Evolutionary conservation across 2,888 invertebrate species (phyloP).

Genomic region (Morpho helenor): DNA sequence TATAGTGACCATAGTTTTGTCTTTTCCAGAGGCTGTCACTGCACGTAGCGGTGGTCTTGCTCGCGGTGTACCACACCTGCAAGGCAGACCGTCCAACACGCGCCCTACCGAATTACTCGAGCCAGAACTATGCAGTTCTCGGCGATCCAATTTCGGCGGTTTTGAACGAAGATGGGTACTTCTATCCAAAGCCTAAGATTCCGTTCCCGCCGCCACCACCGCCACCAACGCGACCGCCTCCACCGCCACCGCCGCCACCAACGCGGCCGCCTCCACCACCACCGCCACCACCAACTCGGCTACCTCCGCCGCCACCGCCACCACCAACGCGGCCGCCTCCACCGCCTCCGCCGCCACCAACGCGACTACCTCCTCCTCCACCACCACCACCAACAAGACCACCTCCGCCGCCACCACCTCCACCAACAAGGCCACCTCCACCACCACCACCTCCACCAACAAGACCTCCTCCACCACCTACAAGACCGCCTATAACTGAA

Average conservation of each 20-base stretch:
- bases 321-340: constrained; percentile 21
- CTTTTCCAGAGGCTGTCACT: constrained; percentile 70
- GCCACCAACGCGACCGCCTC: constrained; percentile 26
- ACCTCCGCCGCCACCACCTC: constrained; percentile 24
- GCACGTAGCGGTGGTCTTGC: constrained; percentile 64
- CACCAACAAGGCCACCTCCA: constrained; percentile 10
- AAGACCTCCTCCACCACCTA: constrained; percentile 9
- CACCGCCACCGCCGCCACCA: constrained; percentile 26
- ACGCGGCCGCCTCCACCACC: constrained; percentile 28
- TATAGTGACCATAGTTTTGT: not conserved
- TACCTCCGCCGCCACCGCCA: constrained; percentile 19
- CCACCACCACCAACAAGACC: constrained; percentile 26
- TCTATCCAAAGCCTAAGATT: constrained; percentile 65
- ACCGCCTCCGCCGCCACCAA: constrained; percentile 18
- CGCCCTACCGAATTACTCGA: constrained; percentile 55
- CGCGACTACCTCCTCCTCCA: constrained; percentile 18
- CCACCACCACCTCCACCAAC: constrained; percentile 25
- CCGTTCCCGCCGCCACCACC: constrained; percentile 33
- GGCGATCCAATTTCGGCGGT: constrained; percentile 58
- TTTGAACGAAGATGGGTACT: constrained; percentile 69
- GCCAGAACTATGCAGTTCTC: constrained; percentile 62
- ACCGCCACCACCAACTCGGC: constrained; percentile 26
- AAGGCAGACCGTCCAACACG: constrained; percentile 50
- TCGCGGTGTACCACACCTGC: constrained; percentile 62
- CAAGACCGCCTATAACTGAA: constrained; percentile 20